Evolutionary conservation across 1,140 invertebrate genomes (phyloP).

Genomic region (Papilio dardanus): DNA sequence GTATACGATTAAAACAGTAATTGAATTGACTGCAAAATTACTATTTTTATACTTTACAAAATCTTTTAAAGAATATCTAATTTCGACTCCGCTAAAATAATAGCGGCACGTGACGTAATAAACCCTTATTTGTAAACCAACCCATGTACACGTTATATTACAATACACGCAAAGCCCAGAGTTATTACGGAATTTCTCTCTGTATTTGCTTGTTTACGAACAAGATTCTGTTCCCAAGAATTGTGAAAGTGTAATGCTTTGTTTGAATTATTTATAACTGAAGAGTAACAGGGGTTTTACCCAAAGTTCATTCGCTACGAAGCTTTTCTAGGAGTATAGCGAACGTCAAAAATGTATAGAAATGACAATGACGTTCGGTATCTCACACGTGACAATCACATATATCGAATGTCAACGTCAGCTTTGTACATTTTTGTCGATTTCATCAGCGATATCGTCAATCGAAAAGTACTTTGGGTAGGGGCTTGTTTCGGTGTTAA

Average conservation of each 20-base stretch:
- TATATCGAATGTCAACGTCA: too few relatives aligned
- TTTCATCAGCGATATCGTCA: too few relatives aligned
- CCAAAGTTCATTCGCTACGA: too few relatives aligned
- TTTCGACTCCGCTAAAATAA: neutral
- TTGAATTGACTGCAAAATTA: neutral
- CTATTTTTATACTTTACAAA: too few relatives aligned
- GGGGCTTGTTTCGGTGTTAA: neutral
- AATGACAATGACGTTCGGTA: too few relatives aligned
- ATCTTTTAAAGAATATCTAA: neutral
- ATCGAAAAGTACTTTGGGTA: too few relatives aligned
- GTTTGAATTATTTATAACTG: slow-evolving; percentile 8
- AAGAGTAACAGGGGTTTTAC: too few relatives aligned
- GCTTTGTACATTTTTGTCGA: too few relatives aligned
- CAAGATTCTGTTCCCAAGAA: neutral
- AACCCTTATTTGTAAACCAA: neutral
- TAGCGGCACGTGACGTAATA: neutral
- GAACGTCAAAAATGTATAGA: too few relatives aligned
- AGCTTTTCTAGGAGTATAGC: too few relatives aligned
- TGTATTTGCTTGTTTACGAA: neutral
- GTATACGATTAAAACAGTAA: too few relatives aligned
- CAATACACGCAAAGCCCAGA: neutral
- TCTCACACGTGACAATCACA: too few relatives aligned
- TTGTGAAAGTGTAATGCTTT: neutral
- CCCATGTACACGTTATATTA: neutral
- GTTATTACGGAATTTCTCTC: neutral